A percentile compares a stretch with the other conserved stretches of the same genome.
Evolutionary conservation across 2,797 vertebrate species (phyloP).

Genomic region (Dallia pectoralis): DNA sequence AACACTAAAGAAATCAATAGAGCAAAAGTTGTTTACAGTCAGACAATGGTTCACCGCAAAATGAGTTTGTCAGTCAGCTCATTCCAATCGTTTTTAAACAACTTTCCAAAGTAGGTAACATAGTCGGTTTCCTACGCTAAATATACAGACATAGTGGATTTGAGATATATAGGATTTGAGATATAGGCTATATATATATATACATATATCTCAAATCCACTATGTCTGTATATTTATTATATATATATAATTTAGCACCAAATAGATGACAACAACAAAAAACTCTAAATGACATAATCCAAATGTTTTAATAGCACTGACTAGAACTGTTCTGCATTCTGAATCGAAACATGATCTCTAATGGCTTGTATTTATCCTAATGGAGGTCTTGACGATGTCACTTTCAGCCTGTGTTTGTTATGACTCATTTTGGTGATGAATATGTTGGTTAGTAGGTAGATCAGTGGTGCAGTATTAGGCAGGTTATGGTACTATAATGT

Average conservation of each 20-base stretch:
- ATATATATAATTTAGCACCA: background rate
- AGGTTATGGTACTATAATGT: background rate
- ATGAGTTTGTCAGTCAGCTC: no score
- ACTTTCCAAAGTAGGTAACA: background rate
- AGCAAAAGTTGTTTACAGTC: no score
- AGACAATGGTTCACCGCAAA: no score
- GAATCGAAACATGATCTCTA: background rate
- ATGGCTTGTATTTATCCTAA: background rate
- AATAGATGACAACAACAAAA: background rate
- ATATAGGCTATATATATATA: no score
- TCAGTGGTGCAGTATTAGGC: background rate
- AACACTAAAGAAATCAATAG: no score
- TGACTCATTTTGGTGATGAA: constrained; percentile 4
- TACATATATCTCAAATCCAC: no score
- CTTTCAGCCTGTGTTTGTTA: background rate
- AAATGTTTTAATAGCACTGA: background rate
- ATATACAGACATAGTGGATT: background rate
- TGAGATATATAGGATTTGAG: background rate
- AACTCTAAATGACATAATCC: background rate
- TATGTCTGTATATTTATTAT: background rate
- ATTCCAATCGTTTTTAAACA: no score
- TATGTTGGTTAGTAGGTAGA: no score
- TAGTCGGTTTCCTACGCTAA: background rate
- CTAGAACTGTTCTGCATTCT: background rate
- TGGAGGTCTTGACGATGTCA: background rate